Evolutionary conservation across 64 coral and sea anemone genomes (phyloP).

Genomic region (Dendronephthya gigantea): DNA sequence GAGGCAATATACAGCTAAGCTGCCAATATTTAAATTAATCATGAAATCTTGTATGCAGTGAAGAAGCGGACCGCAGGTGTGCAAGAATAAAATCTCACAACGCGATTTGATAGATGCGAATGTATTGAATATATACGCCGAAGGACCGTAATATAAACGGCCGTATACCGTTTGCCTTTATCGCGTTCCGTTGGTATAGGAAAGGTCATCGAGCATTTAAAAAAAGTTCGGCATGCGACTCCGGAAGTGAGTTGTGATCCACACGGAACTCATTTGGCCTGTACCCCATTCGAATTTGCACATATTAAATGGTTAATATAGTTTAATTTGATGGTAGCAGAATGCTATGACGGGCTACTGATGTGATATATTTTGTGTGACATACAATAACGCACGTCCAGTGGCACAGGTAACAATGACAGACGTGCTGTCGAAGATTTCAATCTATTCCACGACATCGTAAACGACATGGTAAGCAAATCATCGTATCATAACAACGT

Average conservation of each 20-base stretch:
- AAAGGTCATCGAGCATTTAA: not conserved
- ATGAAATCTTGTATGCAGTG: not conserved
- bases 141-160: not conserved
- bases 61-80: not conserved
- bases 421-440: not conserved
- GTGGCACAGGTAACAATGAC: not conserved
- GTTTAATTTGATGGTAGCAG: not conserved
- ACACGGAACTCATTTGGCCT: not conserved
- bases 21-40: slow-evolving; percentile 9
- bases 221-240: not conserved
- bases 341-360: not conserved
- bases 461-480: not conserved
- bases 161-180: not conserved
- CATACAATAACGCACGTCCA: not conserved
- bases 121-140: too few species aligned
- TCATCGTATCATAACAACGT: not conserved
- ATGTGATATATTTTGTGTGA: not conserved
- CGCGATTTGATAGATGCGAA: too few species aligned
- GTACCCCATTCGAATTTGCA: not conserved
- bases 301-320: slow-evolving; percentile 5
- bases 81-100: not conserved
- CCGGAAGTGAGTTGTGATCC: not conserved
- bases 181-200: not conserved
- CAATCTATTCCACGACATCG: not conserved
- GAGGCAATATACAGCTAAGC: not conserved